phyloP scores from a whole-genome alignment of 2,113 vertebrate genomes.

The Cinclus cinclus region DNA sequence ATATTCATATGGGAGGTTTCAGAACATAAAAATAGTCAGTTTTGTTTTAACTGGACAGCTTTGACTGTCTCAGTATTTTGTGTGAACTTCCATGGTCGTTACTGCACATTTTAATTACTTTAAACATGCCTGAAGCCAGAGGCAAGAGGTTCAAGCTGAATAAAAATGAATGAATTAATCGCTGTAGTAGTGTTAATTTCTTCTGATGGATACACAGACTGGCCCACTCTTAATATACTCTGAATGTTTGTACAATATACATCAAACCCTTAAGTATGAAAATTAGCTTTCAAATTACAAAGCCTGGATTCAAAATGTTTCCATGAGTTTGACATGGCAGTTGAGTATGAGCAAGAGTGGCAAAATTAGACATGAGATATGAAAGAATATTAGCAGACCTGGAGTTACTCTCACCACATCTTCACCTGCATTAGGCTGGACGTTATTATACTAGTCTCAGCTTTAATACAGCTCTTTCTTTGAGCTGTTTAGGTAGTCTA shows the following conservation, averaged over 20 bases:
- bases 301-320: not conserved
- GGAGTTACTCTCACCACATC: not conserved
- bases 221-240: not conserved
- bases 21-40: not conserved
- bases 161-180: not conserved
- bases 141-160: not conserved
- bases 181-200: not conserved
- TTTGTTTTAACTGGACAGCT: not conserved
- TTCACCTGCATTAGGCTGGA: not conserved
- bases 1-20: not conserved
- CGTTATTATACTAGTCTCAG: not conserved
- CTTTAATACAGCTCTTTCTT: not conserved
- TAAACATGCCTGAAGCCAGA: not conserved
- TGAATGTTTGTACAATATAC: not conserved
- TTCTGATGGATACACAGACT: conserved; percentile 4
- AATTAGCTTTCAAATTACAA: conserved; percentile 1
- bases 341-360: not conserved
- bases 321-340: not conserved
- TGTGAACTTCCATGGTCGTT: not conserved
- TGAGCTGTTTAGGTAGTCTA: not conserved
- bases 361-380: not conserved
- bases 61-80: not conserved
- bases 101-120: not conserved
- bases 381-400: not conserved
- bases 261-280: not conserved